phyloP scores from a whole-genome alignment of 2,888 invertebrate species.

The Idaea dimidiata region DNA sequence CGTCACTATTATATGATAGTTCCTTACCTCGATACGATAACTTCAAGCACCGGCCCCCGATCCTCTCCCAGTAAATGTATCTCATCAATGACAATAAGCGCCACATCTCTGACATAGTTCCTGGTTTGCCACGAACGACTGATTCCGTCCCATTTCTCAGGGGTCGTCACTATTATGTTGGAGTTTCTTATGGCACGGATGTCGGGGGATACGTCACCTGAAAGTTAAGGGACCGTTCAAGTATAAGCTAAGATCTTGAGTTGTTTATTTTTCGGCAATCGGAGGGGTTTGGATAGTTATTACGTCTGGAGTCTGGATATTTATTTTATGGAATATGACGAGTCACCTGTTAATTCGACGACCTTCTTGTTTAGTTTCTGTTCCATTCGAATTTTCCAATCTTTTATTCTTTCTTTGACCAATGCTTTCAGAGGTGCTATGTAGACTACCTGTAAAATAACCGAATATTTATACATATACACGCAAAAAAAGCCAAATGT shows the following conservation, averaged over 20 bases:
- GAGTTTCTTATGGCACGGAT: constrained; percentile 90
- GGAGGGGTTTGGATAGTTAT: not conserved
- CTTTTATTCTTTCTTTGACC: constrained; percentile 96
- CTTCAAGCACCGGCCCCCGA: constrained; percentile 94
- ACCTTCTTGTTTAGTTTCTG: constrained; percentile 88
- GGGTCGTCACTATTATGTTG: constrained; percentile 98
- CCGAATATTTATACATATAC: not conserved
- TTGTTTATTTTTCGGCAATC: not conserved
- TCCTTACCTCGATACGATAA: constrained; percentile 92
- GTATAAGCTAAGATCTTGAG: not conserved
- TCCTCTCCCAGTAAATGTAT: constrained; percentile 97
- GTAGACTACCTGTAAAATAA: constrained; percentile 88
- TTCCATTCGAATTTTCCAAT: constrained; percentile 94
- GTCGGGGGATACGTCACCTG: constrained; percentile 89
- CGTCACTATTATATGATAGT: constrained; percentile 67
- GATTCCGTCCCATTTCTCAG: constrained; percentile 99
- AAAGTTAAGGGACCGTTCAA: not conserved
- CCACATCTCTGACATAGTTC: constrained; percentile 94
- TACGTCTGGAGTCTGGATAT: not conserved
- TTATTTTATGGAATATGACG: not conserved
- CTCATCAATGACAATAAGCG: constrained; percentile 97
- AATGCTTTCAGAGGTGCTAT: constrained; percentile 99
- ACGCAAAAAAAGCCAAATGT: no score
- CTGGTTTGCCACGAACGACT: constrained; percentile 99
- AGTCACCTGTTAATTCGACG: constrained; percentile 95